phyloP scores from a whole-genome alignment of 1,140 invertebrate species.

The Apis mellifera region Amel_HAv3.1 CM009944.2:4410501-4411000 shows the following conservation, averaged over 20 bases:
- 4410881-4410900: constrained; percentile 29
- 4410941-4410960: not conserved
- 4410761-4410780: constrained; percentile 55
- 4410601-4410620: no score
- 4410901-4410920: constrained; percentile 27
- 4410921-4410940: constrained; percentile 12
- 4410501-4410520: no score
- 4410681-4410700: not conserved
- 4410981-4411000: constrained; percentile 26
- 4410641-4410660: no score
- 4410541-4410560: no score
- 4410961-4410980: constrained; percentile 25
- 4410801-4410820: constrained; percentile 64
- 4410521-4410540: no score
- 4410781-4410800: constrained; percentile 57
- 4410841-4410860: constrained; percentile 56
- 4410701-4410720: not conserved
- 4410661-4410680: not conserved
- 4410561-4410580: no score
- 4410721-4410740: not conserved
- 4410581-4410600: no score
- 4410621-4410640: no score
- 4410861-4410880: constrained; percentile 54
- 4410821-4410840: constrained; percentile 64
- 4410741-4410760: constrained; percentile 13